A percentile compares a stretch with the other conserved stretches of the same genome.
phyloP scores from a whole-genome alignment of 2,888 invertebrate genomes.

The Trissoscelio sp. region DNA sequence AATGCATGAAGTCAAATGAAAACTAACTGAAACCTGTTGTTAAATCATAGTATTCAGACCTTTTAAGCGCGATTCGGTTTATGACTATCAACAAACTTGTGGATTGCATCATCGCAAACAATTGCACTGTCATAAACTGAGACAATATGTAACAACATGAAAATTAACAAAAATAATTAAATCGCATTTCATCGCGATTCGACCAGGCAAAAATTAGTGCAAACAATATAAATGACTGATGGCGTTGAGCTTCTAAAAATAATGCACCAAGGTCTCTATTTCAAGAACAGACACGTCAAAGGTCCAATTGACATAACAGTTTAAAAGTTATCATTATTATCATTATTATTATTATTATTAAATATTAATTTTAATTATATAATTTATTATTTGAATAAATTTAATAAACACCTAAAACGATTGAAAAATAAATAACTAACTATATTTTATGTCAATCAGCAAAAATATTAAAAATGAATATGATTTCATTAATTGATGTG shows the following conservation, averaged over 20 bases:
- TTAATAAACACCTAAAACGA: too few species aligned
- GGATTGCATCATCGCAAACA: conserved; percentile 24
- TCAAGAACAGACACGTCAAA: conserved; percentile 61
- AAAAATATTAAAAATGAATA: too few species aligned
- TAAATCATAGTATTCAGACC: not conserved
- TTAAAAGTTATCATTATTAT: conserved; percentile 14
- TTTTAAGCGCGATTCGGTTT: not conserved
- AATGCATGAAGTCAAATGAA: too few species aligned
- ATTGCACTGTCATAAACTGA: too few species aligned
- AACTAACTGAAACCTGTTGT: not conserved
- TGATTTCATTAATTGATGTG: too few species aligned
- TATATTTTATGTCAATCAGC: too few species aligned
- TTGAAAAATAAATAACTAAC: too few species aligned
- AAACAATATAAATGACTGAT: conserved; percentile 51
- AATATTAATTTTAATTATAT: too few species aligned
- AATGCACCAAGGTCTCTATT: conserved; percentile 45
- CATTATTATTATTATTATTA: not conserved
- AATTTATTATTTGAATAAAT: too few species aligned
- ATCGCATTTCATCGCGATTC: not conserved
- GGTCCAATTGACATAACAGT: conserved; percentile 19
- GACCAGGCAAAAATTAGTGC: conserved; percentile 24
- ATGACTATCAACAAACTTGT: conserved; percentile 1
- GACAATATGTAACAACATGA: too few species aligned
- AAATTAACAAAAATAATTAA: conserved; percentile 34
- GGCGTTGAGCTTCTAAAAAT: conserved; percentile 51